phyloP scores from a whole-genome alignment of 2,888 invertebrate genomes.

The Lysandra bellargus region DNA sequence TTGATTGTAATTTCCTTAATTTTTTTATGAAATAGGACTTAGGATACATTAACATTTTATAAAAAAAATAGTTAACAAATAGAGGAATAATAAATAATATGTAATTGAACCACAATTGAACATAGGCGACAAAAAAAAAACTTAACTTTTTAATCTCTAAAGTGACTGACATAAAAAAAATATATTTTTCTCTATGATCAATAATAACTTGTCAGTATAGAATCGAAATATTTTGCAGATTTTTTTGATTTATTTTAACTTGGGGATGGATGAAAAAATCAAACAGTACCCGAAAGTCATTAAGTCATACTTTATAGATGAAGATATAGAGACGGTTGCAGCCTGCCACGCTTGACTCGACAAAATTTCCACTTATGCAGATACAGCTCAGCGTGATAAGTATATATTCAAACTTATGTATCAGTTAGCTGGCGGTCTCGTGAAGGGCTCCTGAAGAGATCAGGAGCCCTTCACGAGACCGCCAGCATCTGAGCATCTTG shows the following conservation, averaged over 20 bases:
- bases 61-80: too few species aligned
- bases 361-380: slow-evolving; percentile 57
- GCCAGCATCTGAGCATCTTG: slow-evolving; percentile 53
- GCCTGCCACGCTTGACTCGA: slow-evolving; percentile 70
- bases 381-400: slow-evolving; percentile 63
- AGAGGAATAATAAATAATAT: too few species aligned
- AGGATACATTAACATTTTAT: too few species aligned
- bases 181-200: background rate
- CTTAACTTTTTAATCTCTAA: too few species aligned
- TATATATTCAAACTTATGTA: slow-evolving; percentile 65
- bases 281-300: slow-evolving; percentile 67
- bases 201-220: background rate
- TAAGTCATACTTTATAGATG: slow-evolving; percentile 55
- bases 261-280: slow-evolving; percentile 58
- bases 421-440: slow-evolving; percentile 54
- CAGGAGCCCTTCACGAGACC: slow-evolving; percentile 58
- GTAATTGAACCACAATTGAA: too few species aligned
- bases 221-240: background rate
- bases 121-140: too few species aligned
- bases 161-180: background rate
- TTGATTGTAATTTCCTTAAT: too few species aligned
- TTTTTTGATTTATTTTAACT: background rate
- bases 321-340: slow-evolving; percentile 56
- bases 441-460: too few species aligned
- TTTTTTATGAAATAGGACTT: too few species aligned